Evolutionary conservation across 64 coral and sea anemone genomes (phyloP), one percentile per base, ranked within the genome.

Genomic region (Stylophora pistillata): DNA sequence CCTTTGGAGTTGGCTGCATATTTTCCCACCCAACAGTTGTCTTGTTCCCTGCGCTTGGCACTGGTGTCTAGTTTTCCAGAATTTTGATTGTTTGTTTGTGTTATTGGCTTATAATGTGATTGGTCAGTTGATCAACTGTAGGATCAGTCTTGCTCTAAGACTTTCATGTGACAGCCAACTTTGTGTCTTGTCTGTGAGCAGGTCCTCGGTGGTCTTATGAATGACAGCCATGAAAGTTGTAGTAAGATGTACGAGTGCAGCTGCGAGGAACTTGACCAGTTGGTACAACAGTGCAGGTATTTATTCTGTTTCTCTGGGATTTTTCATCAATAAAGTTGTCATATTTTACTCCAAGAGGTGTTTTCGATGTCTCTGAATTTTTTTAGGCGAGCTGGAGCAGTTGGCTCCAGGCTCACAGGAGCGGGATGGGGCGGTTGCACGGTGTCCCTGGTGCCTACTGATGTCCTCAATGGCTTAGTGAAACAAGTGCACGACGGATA

Each of bases 391-490:
- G 93, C 93, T 23, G 96, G 96, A 52, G 93, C 96, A 29, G 83
- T 98, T 31, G 96, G 96, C 26, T 98, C 96, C 68, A 91, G 96
- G 86, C 96, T 98, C 25, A 98, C 96, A 30, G 96, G 96, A 77
- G 96, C 96, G 78, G 97, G 97, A 13, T 99, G 97, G 97, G 97
- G 97, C 21, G 97, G 97, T 63, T 99, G 97, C 84, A 99, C 97
- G 79, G 97, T 99, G 10, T 95, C 93, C 26, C 80, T 99, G 93
- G 97, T 99, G 47, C 97, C 93, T 60, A 73, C 32, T 88, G 88
- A 90, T 34, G 63, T 28, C 32, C 63, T 99, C 26, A 60, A 91
- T 71, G 85, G 74, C 29, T 99, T 99, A 34, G 74, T 98, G 74
- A 73, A 85, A 52, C 86, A 92, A 68, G 93, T 98, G 31, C 90